Conservation (phyloP, 2,113 vertebrate genomes). For the Trichechus manatus region DNA sequence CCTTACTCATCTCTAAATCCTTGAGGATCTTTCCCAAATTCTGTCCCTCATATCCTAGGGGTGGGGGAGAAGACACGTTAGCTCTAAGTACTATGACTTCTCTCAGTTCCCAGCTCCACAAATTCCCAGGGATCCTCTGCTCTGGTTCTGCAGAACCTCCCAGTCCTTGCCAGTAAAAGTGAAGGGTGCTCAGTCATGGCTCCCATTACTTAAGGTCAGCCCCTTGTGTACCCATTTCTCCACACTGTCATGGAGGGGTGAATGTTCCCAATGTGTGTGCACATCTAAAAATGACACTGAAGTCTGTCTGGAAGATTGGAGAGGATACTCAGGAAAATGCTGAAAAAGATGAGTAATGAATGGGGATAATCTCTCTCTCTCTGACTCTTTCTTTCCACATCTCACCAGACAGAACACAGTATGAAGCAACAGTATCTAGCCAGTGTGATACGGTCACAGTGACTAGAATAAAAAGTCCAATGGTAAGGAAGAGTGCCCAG, state of each 20-base stretch:
- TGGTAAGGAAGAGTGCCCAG: neutral
- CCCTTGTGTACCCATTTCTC: neutral
- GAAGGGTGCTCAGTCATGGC: neutral
- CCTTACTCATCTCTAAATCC: slow-evolving; percentile 90
- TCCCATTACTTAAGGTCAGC: neutral
- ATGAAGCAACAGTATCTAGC: neutral
- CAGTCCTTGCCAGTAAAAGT: neutral
- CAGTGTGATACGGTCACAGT: neutral
- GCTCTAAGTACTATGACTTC: neutral
- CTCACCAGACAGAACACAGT: neutral
- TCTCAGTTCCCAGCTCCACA: neutral
- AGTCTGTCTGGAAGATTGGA: slow-evolving; percentile 20
- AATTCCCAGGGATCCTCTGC: neutral
- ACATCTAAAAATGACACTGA: neutral
- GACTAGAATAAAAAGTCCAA: slow-evolving; percentile 25
- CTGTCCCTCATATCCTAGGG: slow-evolving; percentile 93
- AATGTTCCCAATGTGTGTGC: neutral
- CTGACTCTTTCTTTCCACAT: neutral
- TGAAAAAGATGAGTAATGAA: slow-evolving; percentile 5
- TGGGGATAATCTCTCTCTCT: neutral
- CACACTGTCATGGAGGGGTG: neutral
- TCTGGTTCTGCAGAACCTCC: neutral
- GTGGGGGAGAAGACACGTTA: slow-evolving; percentile 20
- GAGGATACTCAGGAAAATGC: neutral
- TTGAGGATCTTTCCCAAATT: slow-evolving; percentile 92